Evolutionary conservation across 1,140 invertebrate species (phyloP).

Genomic region (Zaprionus inermis): DNA sequence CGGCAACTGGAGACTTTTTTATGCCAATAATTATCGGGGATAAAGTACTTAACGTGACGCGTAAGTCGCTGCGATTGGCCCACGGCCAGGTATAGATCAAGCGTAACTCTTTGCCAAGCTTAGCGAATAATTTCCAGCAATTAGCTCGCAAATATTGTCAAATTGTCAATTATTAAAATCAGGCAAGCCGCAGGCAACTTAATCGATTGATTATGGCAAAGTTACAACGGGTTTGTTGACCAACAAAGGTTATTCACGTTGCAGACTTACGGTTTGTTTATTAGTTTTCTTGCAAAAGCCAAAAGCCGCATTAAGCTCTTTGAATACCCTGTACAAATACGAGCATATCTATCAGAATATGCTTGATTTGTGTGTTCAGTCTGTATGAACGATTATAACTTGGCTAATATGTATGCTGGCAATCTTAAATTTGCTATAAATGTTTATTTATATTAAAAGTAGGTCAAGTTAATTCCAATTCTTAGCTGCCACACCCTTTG

Average conservation of each 20-base stretch:
- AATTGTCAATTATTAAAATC: not conserved
- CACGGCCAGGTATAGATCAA: not conserved
- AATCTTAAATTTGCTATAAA: not conserved
- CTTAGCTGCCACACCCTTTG: no score
- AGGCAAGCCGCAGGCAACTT: not conserved
- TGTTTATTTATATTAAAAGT: not conserved
- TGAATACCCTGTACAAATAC: not conserved
- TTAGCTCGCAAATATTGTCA: not conserved
- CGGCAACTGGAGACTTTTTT: constrained; percentile 21
- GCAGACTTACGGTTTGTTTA: not conserved
- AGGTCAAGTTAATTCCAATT: not conserved
- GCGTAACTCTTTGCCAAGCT: not conserved
- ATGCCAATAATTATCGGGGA: constrained; percentile 6
- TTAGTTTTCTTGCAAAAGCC: not conserved
- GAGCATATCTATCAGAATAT: no score
- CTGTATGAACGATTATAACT: not conserved
- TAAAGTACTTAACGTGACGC: constrained; percentile 2
- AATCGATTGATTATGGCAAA: not conserved
- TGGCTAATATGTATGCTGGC: not conserved
- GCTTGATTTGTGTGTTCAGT: no score
- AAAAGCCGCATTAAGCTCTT: not conserved
- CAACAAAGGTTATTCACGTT: not conserved
- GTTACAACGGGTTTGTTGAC: not conserved
- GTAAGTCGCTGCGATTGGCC: not conserved
- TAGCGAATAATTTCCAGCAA: not conserved